Conservation (phyloP, 1,140 invertebrate species). For the Sarcophaga bullata region DNA sequence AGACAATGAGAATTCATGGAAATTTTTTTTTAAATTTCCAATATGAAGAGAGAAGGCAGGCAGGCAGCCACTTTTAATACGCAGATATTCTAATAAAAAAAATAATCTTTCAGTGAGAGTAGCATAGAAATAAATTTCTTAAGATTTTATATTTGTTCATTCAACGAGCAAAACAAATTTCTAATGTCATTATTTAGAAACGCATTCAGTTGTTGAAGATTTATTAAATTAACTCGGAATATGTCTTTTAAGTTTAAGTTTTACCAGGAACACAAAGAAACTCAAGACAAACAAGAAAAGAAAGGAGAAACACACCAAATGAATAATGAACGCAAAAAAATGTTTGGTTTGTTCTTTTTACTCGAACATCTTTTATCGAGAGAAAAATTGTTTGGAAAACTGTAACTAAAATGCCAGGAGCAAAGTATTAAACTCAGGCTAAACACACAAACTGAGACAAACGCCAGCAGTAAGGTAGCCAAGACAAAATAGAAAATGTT, state of each 20-base stretch:
- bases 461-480: neutral
- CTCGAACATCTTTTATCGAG: neutral
- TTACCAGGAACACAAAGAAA: too few species aligned
- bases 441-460: neutral
- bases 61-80: neutral
- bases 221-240: slow-evolving; percentile 66
- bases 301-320: neutral
- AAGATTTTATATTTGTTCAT: slow-evolving; percentile 44
- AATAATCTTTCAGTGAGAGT: neutral
- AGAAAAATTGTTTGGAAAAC: slow-evolving; percentile 17
- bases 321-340: slow-evolving; percentile 8
- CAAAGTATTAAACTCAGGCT: slow-evolving; percentile 1
- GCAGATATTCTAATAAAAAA: neutral
- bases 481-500: too few species aligned
- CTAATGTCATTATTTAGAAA: slow-evolving; percentile 66
- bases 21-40: neutral
- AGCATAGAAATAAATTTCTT: slow-evolving; percentile 64
- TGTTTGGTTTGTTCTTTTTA: neutral
- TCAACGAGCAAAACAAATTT: slow-evolving; percentile 47
- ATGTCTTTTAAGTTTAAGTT: slow-evolving; percentile 46
- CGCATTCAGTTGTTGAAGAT: slow-evolving; percentile 66
- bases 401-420: neutral
- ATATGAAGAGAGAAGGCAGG: neutral
- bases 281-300: slow-evolving; percentile 1
- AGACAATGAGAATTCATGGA: neutral